These are phyloP conservation scores for Rhynchonema sp. DNA, from an alignment of 2,888 invertebrate genomes.

Conservation along the genomic window DNA sequence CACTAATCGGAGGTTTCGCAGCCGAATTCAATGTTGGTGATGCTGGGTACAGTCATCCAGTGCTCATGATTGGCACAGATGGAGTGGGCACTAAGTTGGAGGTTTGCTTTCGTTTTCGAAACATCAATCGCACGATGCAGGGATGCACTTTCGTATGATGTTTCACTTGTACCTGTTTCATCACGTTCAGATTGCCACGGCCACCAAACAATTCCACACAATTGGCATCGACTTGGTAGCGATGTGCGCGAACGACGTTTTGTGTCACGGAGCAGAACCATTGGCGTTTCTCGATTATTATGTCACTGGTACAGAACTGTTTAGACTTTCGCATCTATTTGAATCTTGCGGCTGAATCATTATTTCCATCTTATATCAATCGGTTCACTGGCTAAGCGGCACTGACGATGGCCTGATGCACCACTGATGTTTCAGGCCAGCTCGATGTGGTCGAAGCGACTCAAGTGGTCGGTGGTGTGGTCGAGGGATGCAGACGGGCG, in stretches of 20 bases:
- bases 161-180: not conserved
- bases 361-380: no score
- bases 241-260: conserved; percentile 89
- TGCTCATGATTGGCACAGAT: conserved; percentile 78
- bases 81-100: conserved; percentile 92
- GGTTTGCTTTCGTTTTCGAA: no score
- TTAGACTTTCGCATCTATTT: no score
- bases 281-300: conserved; percentile 91
- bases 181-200: conserved; percentile 52
- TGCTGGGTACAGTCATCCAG: conserved; percentile 49
- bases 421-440: no score
- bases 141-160: conserved; percentile 12
- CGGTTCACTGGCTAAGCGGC: no score
- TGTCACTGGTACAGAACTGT: conserved; percentile 74
- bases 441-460: conserved; percentile 41
- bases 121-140: no score
- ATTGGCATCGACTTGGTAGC: conserved; percentile 88
- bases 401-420: no score
- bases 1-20: conserved; percentile 41
- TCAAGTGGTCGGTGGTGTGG: conserved; percentile 62
- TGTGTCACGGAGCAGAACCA: conserved; percentile 85
- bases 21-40: conserved; percentile 54
- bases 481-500: conserved; percentile 62
- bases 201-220: conserved; percentile 52
- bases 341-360: conserved; percentile 16